These are phyloP conservation scores for Paratrypauchen microcephalus DNA, from an alignment of 2,797 vertebrate species.

Conservation along the genomic window DNA sequence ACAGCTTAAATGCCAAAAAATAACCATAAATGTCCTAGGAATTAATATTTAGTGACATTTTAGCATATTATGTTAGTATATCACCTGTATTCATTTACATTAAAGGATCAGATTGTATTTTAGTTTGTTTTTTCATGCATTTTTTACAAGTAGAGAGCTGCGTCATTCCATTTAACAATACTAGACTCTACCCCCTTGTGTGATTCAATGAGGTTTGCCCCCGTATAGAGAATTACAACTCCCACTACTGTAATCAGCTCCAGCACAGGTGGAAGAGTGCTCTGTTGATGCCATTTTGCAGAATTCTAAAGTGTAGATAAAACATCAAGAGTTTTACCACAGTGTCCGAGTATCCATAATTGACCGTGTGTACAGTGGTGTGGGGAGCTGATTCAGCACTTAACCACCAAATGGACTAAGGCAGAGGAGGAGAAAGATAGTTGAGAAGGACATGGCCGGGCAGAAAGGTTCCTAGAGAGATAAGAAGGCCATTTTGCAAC, in stretches of 20 bases:
- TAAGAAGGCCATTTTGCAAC: constrained; percentile 19
- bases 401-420: constrained; percentile 45
- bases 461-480: constrained; percentile 19
- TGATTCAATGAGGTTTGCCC: constrained; percentile 47
- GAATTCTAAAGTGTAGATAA: constrained; percentile 40
- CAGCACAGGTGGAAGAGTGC: constrained; percentile 34
- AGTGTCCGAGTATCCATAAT: constrained; percentile 55
- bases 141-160: background rate
- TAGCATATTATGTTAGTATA: background rate
- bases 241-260: constrained; percentile 46
- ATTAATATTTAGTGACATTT: background rate
- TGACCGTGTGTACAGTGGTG: constrained; percentile 38
- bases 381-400: constrained; percentile 61
- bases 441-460: constrained; percentile 21
- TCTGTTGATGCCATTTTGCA: constrained; percentile 32
- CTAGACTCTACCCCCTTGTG: constrained; percentile 23
- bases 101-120: background rate
- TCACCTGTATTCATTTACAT: background rate
- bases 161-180: constrained; percentile 26
- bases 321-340: constrained; percentile 44
- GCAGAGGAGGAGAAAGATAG: constrained; percentile 28
- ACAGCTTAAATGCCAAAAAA: no score
- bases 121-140: background rate
- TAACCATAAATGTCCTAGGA: no score
- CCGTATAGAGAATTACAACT: constrained; percentile 55